Base-by-base conservation (phyloP, 2,888 invertebrate species). In the Hypolimnas misippus region DNA sequence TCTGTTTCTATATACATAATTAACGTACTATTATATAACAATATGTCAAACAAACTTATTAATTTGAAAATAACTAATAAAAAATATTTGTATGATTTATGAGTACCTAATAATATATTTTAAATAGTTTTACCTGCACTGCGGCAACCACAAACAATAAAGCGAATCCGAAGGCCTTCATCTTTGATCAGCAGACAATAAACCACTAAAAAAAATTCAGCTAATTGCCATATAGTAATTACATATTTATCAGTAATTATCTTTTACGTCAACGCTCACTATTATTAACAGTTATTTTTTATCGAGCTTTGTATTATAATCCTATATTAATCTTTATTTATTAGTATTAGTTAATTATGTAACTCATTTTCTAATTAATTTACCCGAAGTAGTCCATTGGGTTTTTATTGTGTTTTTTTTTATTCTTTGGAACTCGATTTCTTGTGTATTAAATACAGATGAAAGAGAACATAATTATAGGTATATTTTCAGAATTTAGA, bases 101-200 rank as follows among this genome's bases (percentile, higher is more conserved):
- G n/a, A n/a, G n/a, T n/a, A n/a, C n/a, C n/a, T n/a, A n/a, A n/a
- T n/a, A 14, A 35, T 8, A 16, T 44, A 16, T 4, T n/a, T 25
- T 12, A 55, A 14, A 40, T n/a, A 7, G 12, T 42, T 72, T 77
- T 73, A 90, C 89, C 85, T 89, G 87, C 1, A 79, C 84, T 40
- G 81, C 82, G 49, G 77, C 87, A 12, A 85, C 74, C n/a, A 78
- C 77, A 71, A 82, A 86, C 76, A 89, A 73, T 31, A 89, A 65
- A 69, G 85, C 70, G 63, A 90, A 65, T 65, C 78, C 83, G 40
- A 88, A 78, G 62, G 76, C 80, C 82, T 89, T 91, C 90, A 91
- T 91, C 72, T 84, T 70, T 46, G 17, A 44, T 29, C 53, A 44
- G 35, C 57, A 54, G 61, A 57, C 62, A 65, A 55, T 19, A 51